Evolutionary conservation across 2,797 vertebrate species (phyloP).

Genomic region (Emys orbicularis): DNA sequence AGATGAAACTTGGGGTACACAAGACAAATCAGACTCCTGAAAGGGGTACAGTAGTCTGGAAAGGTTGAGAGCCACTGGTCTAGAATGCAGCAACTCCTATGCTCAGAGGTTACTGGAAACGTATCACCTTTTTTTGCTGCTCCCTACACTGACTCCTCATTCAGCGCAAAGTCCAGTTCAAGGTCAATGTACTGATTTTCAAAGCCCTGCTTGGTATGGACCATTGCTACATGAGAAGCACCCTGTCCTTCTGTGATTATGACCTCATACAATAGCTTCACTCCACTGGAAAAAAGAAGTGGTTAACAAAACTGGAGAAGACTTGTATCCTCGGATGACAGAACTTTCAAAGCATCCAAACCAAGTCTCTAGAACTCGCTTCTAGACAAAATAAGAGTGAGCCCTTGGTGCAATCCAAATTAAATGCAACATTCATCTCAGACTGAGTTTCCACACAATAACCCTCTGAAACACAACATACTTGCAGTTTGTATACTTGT

Average conservation of each 20-base stretch:
- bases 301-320: background rate
- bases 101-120: too few relatives aligned
- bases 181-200: too few relatives aligned
- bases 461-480: background rate
- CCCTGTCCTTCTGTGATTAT: background rate
- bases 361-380: background rate
- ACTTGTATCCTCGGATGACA: background rate
- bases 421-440: background rate
- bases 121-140: too few relatives aligned
- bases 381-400: background rate
- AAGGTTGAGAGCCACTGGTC: too few relatives aligned
- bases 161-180: too few relatives aligned
- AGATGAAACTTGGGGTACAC: too few relatives aligned
- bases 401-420: background rate
- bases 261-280: background rate
- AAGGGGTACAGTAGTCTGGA: too few relatives aligned
- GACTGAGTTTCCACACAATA: background rate
- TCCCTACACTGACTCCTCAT: too few relatives aligned
- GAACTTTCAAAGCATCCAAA: background rate
- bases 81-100: too few relatives aligned
- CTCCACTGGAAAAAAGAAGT: background rate
- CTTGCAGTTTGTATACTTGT: background rate
- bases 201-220: too few relatives aligned
- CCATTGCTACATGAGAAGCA: background rate
- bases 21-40: too few relatives aligned